phyloP scores from a whole-genome alignment of 2,113 vertebrate genomes.

The Noturus placidus region DNA sequence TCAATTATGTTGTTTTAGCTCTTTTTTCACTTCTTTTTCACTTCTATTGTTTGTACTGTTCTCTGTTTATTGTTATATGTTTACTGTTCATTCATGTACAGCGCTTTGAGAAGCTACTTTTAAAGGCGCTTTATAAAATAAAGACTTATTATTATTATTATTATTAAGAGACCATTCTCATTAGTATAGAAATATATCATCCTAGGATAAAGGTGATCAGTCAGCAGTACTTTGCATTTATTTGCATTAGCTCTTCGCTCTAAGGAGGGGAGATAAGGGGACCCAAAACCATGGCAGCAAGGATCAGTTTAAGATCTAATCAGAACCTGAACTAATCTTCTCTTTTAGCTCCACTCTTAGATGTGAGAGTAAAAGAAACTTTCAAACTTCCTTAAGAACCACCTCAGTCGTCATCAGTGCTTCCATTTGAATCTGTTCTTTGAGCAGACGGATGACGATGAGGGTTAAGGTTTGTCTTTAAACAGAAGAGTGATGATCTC shows the following conservation, averaged over 20 bases:
- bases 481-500: background rate
- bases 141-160: too few relatives aligned
- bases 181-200: background rate
- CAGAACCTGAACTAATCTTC: conserved; percentile 4
- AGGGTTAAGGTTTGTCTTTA: background rate
- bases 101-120: too few relatives aligned
- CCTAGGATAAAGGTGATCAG: background rate
- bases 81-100: too few relatives aligned
- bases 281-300: background rate
- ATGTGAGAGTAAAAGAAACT: background rate
- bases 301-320: too few relatives aligned
- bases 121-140: too few relatives aligned
- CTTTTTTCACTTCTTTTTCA: too few relatives aligned
- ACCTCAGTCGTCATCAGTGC: background rate
- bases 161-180: background rate
- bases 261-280: background rate
- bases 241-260: background rate
- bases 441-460: background rate
- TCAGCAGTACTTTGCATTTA: background rate
- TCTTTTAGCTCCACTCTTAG: background rate
- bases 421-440: background rate
- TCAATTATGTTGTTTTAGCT: too few relatives aligned
- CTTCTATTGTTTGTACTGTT: too few relatives aligned
- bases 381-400: background rate
- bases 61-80: too few relatives aligned